phyloP scores from a whole-genome alignment of 2,113 vertebrate genomes.

The Raja brachyura region DNA sequence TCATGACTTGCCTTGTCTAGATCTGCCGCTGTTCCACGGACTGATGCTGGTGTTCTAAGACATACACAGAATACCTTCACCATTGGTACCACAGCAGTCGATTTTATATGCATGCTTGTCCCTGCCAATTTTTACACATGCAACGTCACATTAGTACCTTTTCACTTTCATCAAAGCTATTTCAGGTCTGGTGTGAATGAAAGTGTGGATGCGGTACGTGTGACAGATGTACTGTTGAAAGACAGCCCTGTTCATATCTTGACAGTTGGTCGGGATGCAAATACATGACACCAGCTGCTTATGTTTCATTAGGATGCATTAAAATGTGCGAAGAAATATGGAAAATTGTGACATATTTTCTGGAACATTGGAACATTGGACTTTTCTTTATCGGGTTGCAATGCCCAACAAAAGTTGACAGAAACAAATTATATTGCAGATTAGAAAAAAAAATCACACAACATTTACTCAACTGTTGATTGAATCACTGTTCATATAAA shows the following conservation, averaged over 20 bases:
- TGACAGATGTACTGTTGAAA: slow-evolving; percentile 16
- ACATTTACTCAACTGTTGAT: background rate
- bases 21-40: background rate
- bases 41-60: background rate
- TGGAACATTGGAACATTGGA: background rate
- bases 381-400: background rate
- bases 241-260: background rate
- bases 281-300: slow-evolving; percentile 29
- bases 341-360: background rate
- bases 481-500: background rate
- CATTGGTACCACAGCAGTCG: too few species aligned
- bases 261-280: slow-evolving; percentile 26
- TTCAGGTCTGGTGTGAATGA: slow-evolving; percentile 1
- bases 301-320: background rate
- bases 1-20: background rate
- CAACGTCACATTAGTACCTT: slow-evolving; percentile 25
- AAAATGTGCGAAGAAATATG: slow-evolving; percentile 7
- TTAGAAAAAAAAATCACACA: background rate
- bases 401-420: background rate
- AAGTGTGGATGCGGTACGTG: slow-evolving; percentile 3
- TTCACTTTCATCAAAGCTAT: slow-evolving; percentile 14
- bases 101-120: background rate
- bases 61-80: background rate
- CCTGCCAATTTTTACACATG: slow-evolving; percentile 1
- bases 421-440: background rate